Base-by-base conservation (phyloP, 2,888 invertebrate species). In the Drosophila diplacantha region DNA sequence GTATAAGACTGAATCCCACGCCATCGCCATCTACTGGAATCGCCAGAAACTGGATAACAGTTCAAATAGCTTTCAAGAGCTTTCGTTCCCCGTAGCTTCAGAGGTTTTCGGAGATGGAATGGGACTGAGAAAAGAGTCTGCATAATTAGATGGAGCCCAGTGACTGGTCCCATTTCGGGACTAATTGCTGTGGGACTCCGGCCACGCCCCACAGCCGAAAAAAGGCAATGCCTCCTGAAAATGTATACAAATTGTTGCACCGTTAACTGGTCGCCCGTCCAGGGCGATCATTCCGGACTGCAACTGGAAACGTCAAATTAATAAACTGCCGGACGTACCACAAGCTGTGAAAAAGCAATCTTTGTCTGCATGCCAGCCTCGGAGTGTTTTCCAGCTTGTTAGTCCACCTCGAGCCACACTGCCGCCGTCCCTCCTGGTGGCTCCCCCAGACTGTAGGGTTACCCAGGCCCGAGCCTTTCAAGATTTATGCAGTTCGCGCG, bases 341-440 rank as follows among this genome's bases (percentile, higher is more conserved):
- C 79, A 79, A 75, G 80, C 79, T 81, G 80, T 71, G 79, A 79
- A 81, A 78, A 81, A 76, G 73, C 76, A 81, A 81, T 80, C 75
- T 79, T 76, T 70, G 75, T 37, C 71, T 68, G 76, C 74, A 76
- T 71, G 74, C 69, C 63, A 58, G 41, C 50, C 63, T 52, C 43
- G 14, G 31, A 67, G 57, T 64, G 61, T 64, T 58, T 64, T 71
- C 63, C 62, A 68, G 63, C 67, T 66, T 65, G 71, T 70, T 66
- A 68, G 72, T 44, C 67, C 56, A 29, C 20, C 49, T 20, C 29
- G 11, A 29, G 38, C 44, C 56, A 43, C 68, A 47, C 38, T 49
- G 32, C 26, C 24, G 41, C 24, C 18, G 18, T 12, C 59, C 46
- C 54, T 49, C 53, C 20, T 47, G 50, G 46, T 39, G 26, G 26